Conservation (phyloP, 2,113 vertebrate species). For the Paedocypris sp. region DNA sequence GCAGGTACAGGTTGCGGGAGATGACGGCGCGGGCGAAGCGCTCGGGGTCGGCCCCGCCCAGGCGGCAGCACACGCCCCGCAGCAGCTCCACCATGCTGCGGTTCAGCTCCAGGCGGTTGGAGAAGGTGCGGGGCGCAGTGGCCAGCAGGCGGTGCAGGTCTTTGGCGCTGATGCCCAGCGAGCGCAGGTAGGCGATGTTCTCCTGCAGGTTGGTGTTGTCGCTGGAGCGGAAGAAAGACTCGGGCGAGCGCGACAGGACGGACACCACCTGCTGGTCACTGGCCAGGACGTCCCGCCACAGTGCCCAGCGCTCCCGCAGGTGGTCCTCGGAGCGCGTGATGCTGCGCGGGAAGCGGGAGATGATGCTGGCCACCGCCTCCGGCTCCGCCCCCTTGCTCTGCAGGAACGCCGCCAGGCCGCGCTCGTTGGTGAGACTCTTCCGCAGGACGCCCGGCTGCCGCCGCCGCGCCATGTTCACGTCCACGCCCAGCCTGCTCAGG, state of each 20-base stretch:
- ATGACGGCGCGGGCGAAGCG: constrained; percentile 58
- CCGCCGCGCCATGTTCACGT: constrained; percentile 53
- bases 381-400: constrained; percentile 56
- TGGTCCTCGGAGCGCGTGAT: constrained; percentile 57
- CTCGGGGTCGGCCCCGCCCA: constrained; percentile 48
- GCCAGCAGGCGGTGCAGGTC: constrained; percentile 60
- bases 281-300: constrained; percentile 65
- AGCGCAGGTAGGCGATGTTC: constrained; percentile 63
- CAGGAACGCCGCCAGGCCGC: constrained; percentile 57
- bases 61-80: constrained; percentile 43
- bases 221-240: constrained; percentile 68
- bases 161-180: constrained; percentile 54
- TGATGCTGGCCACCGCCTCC: constrained; percentile 55
- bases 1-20: constrained; percentile 65
- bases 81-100: constrained; percentile 58
- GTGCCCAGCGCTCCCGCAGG: constrained; percentile 60
- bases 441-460: constrained; percentile 60
- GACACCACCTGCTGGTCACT: constrained; percentile 60
- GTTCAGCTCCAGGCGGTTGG: constrained; percentile 65
- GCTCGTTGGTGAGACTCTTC: constrained; percentile 54
- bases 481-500: constrained; percentile 58
- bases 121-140: constrained; percentile 63
- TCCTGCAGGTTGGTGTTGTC: constrained; percentile 63
- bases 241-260: constrained; percentile 61
- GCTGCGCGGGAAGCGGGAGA: constrained; percentile 63